Percentiles rank a stretch among this genome's conserved stretches.
Evolutionary conservation across 2,888 invertebrate species (phyloP).

Genomic region (Lamproptera curius): DNA sequence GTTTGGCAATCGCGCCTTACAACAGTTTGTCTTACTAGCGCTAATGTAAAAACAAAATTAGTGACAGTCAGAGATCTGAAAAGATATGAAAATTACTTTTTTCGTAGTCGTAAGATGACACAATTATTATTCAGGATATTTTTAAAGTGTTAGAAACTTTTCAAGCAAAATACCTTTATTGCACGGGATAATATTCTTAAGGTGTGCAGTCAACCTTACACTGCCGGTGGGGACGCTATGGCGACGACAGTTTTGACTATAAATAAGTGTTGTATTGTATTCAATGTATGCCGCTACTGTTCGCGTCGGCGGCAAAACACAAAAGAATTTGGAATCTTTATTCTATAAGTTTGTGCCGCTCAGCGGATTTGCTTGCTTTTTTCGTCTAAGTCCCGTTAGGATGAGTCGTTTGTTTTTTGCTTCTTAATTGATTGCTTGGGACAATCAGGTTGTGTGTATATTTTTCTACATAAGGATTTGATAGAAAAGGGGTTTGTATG

Average conservation of each 20-base stretch:
- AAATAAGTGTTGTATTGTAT: slow-evolving; percentile 78
- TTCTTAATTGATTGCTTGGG: slow-evolving; percentile 1
- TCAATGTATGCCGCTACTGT: slow-evolving; percentile 71
- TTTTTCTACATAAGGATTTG: no score
- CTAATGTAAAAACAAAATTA: no score
- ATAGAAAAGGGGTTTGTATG: not conserved
- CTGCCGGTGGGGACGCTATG: slow-evolving; percentile 62
- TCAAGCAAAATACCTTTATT: no score
- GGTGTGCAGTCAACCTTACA: slow-evolving; percentile 37
- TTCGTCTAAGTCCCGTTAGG: not conserved
- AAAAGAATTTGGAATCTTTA: slow-evolving; percentile 73
- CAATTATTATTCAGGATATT: no score
- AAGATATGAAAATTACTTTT: no score
- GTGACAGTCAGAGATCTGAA: no score
- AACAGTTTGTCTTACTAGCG: no score
- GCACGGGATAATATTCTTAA: no score
- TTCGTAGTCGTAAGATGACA: no score
- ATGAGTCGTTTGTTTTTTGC: slow-evolving; percentile 22
- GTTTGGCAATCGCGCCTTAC: no score
- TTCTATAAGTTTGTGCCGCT: slow-evolving; percentile 24
- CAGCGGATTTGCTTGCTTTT: slow-evolving; percentile 9
- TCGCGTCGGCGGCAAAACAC: slow-evolving; percentile 60
- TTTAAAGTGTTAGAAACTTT: no score
- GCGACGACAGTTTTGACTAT: slow-evolving; percentile 75
- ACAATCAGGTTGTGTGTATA: no score